A percentile compares a stretch with the other conserved stretches of the same genome.
phyloP scores from a whole-genome alignment of 2,797 vertebrate species.

The Malurus splendens region DNA sequence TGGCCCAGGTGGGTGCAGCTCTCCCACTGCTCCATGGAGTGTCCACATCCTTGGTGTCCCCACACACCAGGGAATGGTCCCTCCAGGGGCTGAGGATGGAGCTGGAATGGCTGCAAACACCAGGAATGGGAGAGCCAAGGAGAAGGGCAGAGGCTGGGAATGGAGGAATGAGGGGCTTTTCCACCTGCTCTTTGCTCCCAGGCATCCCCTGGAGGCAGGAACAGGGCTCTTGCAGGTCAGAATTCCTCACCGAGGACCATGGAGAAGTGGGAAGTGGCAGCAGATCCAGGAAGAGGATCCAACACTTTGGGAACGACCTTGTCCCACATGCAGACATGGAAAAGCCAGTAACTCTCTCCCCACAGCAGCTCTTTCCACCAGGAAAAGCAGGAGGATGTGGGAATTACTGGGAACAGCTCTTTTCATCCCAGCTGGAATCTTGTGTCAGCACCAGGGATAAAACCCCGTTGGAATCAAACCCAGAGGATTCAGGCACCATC shows the following conservation, averaged over 20 bases:
- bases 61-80: background rate
- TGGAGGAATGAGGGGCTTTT: accelerated
- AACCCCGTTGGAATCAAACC: background rate
- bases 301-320: background rate
- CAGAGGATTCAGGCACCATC: background rate
- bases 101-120: background rate
- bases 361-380: background rate
- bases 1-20: accelerated
- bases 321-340: too few relatives aligned
- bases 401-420: background rate
- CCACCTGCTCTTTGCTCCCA: background rate
- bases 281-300: background rate
- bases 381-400: background rate
- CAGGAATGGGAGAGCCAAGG: background rate
- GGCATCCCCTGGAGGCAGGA: background rate
- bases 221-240: background rate
- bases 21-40: background rate
- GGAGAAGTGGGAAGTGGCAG: background rate
- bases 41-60: background rate
- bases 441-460: background rate
- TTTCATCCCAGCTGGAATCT: background rate
- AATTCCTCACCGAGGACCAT: background rate
- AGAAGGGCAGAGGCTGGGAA: background rate
- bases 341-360: too few relatives aligned
- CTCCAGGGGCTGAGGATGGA: accelerated